Evolutionary conservation across 2,888 invertebrate species (phyloP).

Genomic region (Drosophila leonis): DNA sequence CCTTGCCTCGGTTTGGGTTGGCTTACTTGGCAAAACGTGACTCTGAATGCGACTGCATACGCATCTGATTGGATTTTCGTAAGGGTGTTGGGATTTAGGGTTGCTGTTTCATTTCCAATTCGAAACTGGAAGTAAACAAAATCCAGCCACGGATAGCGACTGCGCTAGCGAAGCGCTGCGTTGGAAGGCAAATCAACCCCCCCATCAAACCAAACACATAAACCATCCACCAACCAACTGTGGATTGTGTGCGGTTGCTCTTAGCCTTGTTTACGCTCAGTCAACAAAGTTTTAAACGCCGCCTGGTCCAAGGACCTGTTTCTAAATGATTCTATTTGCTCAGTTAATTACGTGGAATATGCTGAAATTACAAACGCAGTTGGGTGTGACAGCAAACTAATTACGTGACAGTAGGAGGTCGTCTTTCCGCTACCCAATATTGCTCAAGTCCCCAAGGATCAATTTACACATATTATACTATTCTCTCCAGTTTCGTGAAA

Average conservation of each 20-base stretch:
- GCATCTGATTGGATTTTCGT: slow-evolving; percentile 53
- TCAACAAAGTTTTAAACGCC: slow-evolving; percentile 55
- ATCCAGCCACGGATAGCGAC: slow-evolving; percentile 54
- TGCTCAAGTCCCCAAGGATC: background rate
- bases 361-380: slow-evolving; percentile 17
- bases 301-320: slow-evolving; percentile 45
- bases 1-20: background rate
- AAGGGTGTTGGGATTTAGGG: slow-evolving; percentile 36
- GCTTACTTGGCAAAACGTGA: slow-evolving; percentile 71
- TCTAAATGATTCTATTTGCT: slow-evolving; percentile 53
- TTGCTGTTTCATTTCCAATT: slow-evolving; percentile 40
- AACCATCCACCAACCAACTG: slow-evolving; percentile 70
- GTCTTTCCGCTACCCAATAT: background rate
- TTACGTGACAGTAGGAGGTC: background rate
- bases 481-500: background rate
- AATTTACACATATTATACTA: background rate
- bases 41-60: slow-evolving; percentile 47
- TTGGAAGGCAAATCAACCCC: slow-evolving; percentile 44
- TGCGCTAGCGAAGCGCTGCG: slow-evolving; percentile 39
- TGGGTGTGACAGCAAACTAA: slow-evolving; percentile 44
- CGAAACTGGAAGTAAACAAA: slow-evolving; percentile 76
- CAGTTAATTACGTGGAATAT: slow-evolving; percentile 55
- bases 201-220: background rate
- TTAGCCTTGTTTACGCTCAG: slow-evolving; percentile 57
- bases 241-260: slow-evolving; percentile 54